Evolutionary conservation across 2,113 vertebrate species (phyloP), one percentile per base, ranked within the genome.

Genomic region (Ailurus styani): DNA sequence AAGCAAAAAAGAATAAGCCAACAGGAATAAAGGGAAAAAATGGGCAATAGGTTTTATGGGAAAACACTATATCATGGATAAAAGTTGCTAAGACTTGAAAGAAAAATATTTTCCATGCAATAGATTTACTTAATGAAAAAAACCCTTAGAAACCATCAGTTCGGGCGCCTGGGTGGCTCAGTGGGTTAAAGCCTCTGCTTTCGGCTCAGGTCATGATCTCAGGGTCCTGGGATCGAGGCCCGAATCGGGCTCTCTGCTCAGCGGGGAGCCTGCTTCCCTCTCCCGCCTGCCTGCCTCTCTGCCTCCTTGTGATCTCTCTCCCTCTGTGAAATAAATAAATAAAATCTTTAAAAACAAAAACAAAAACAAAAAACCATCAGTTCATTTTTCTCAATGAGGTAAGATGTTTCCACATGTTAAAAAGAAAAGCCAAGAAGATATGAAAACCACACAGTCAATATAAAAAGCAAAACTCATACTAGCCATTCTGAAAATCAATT

Each of bases 351-450:
- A 55, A 21, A 55, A 55, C 20, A 55, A 18, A 89, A 89, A 92
- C n/a, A 55, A 91, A 94, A 93, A 54, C 77, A 47, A 95, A 57
- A 95, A 96, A 52, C 64, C 17, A 78, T 57, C 18, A 47, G 4
- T 73, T 84, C 7, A 72, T 78, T 94, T 96, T 94, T 91, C 37
- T 96, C 47, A 79, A 8, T 81, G 72, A 86, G 42, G 31, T 73
- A 40, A 70, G 10, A 73, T 77, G 31, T 82, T 82, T 94, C 17
- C 72, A 75, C 2, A 21, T n/a, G 8, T 70, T 81, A 29, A 68
- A 77, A 90, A 85, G 57, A 94, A 91, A 91, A 93, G 27, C 52
- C 47, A 95, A 87, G n/a, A 88, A 81, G 72, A 55, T 73, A 66
- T 47, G 70, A 91, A 84, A 87, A 83, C 55, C 34, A 82, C 4